phyloP scores from a whole-genome alignment of 2,888 invertebrate species.

The Nephrotoma flavescens region DNA sequence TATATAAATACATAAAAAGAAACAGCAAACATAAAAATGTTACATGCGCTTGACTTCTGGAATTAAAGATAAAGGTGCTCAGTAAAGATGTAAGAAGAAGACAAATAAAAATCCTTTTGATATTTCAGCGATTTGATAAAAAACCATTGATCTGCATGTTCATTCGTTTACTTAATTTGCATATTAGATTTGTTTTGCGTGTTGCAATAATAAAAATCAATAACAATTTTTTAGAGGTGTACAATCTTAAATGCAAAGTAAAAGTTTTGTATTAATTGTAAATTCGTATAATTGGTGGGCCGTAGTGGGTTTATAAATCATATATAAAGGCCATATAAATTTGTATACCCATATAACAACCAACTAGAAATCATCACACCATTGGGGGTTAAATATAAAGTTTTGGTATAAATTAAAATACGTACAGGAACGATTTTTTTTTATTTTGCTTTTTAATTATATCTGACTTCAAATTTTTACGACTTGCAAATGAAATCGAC shows the following conservation, averaged over 20 bases:
- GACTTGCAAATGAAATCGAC: background rate
- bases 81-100: background rate
- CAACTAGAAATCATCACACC: background rate
- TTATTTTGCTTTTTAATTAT: background rate
- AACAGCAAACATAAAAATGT: background rate
- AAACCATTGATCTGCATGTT: background rate
- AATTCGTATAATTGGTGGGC: background rate
- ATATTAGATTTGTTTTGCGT: slow-evolving; percentile 6
- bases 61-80: background rate
- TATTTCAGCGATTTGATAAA: background rate
- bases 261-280: background rate
- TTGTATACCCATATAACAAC: background rate
- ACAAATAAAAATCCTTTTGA: background rate
- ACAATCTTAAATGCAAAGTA: background rate
- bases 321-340: background rate
- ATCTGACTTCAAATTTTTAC: background rate
- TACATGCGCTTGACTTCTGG: background rate
- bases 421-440: background rate
- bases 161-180: slow-evolving; percentile 1
- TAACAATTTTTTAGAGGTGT: background rate
- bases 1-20: background rate
- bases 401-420: background rate
- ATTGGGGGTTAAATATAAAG: background rate
- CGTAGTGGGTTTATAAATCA: background rate
- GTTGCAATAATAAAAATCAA: background rate